Evolutionary conservation across 1,140 invertebrate genomes (phyloP).

Genomic region (Trachymyrmex cornetzi): DNA sequence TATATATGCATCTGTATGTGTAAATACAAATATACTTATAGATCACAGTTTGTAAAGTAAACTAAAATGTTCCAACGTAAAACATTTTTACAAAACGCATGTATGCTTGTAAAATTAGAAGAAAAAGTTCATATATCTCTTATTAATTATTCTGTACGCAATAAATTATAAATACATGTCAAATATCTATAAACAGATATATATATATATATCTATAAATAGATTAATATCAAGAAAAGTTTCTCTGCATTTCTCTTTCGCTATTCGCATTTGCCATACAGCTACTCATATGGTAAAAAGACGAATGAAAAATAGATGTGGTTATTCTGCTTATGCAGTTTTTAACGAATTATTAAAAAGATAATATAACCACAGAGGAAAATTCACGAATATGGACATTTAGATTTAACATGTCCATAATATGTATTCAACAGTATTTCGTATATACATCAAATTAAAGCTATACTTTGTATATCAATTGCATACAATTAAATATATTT

Average conservation of each 20-base stretch:
- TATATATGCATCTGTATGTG: neutral
- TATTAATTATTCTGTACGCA: constrained; percentile 10
- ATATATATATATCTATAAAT: neutral
- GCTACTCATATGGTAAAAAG: neutral
- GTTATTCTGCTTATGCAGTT: neutral
- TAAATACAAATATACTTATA: neutral
- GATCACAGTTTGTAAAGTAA: constrained; percentile 5
- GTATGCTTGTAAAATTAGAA: neutral
- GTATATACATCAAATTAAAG: constrained; percentile 5
- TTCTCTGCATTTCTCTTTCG: neutral
- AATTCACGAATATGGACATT: neutral
- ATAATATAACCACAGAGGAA: too few relatives aligned
- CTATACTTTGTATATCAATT: constrained; percentile 1
- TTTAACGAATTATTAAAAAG: too few relatives aligned
- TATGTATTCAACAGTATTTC: neutral
- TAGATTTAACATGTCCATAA: neutral
- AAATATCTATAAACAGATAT: neutral
- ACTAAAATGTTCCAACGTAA: neutral
- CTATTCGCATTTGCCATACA: neutral
- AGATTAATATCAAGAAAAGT: neutral
- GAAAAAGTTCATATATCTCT: neutral
- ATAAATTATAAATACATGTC: neutral
- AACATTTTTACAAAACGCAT: neutral
- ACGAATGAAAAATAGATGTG: neutral
- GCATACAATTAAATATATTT: neutral